These are phyloP conservation scores for Caenorhabditis virilis DNA, from an alignment of 2,888 invertebrate genomes.

Conservation along the genomic window DNA sequence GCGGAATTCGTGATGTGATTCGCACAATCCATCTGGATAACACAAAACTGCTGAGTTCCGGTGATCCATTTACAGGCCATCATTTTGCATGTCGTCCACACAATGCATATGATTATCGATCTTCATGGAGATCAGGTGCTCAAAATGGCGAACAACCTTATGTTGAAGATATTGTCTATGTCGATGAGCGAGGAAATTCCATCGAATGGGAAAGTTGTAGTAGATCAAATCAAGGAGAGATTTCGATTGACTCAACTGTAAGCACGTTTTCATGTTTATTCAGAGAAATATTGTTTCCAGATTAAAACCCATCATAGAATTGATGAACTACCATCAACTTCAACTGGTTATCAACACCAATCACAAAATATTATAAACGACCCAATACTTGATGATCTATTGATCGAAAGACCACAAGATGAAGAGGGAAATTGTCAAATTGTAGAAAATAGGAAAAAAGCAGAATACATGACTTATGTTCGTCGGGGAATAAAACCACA, in stretches of 20 bases:
- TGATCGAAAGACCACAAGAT: background rate
- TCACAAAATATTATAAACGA: no score
- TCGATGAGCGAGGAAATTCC: slow-evolving; percentile 31
- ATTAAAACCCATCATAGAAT: no score
- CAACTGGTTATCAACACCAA: no score
- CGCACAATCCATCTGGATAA: slow-evolving; percentile 47
- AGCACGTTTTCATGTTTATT: no score
- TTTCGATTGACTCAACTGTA: no score
- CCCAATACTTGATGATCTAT: no score
- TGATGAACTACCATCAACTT: no score
- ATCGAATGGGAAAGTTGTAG: slow-evolving; percentile 35
- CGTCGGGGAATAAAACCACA: no score
- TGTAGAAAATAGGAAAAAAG: background rate
- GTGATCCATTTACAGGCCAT: slow-evolving; percentile 49
- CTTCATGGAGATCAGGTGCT: slow-evolving; percentile 9
- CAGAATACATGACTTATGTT: no score
- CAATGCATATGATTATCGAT: slow-evolving; percentile 27
- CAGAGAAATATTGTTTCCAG: no score
- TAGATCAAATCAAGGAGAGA: no score
- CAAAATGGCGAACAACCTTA: background rate
- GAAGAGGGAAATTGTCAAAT: no score
- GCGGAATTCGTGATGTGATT: slow-evolving; percentile 44
- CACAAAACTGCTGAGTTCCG: slow-evolving; percentile 37
- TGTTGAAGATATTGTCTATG: slow-evolving; percentile 26
- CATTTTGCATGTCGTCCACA: slow-evolving; percentile 47